phyloP scores from a whole-genome alignment of 2,113 vertebrate genomes.

The Peromyscus leucopus region DNA sequence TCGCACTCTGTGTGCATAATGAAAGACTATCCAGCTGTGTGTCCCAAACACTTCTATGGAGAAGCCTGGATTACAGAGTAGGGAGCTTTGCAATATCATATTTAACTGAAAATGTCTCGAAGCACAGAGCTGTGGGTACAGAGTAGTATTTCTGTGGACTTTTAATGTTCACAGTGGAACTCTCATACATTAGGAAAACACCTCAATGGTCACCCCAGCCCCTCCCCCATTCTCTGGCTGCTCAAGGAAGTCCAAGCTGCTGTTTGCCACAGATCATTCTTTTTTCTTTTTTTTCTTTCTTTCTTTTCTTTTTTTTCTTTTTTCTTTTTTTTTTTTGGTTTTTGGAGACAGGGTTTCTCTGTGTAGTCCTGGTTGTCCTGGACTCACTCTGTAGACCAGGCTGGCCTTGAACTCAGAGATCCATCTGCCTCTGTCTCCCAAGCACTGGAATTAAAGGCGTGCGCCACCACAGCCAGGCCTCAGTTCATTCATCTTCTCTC shows the following conservation, averaged over 20 bases:
- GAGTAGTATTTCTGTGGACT: not conserved
- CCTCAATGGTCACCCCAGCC: not conserved
- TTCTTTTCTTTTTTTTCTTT: too few relatives aligned
- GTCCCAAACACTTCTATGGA: not conserved
- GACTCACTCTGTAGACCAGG: too few relatives aligned
- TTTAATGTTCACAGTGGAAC: not conserved
- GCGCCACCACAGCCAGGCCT: not conserved
- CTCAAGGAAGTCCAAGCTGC: not conserved
- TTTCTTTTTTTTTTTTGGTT: too few relatives aligned
- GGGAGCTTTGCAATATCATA: not conserved
- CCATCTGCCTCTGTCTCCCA: too few relatives aligned
- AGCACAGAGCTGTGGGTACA: not conserved
- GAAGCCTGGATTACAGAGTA: not conserved
- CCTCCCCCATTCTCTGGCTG: accelerated
- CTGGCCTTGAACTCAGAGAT: too few relatives aligned
- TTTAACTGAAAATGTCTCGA: not conserved
- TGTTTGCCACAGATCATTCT: not conserved
- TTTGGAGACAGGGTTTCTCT: too few relatives aligned
- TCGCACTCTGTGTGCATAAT: not conserved
- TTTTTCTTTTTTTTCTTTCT: not conserved
- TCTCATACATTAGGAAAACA: not conserved
- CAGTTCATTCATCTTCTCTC: not conserved
- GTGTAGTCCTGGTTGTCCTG: too few relatives aligned
- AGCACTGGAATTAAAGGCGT: too few relatives aligned
- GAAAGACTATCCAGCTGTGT: not conserved